Conservation (phyloP, 2,888 invertebrate species). For the Asteroscopus sphinx region DNA sequence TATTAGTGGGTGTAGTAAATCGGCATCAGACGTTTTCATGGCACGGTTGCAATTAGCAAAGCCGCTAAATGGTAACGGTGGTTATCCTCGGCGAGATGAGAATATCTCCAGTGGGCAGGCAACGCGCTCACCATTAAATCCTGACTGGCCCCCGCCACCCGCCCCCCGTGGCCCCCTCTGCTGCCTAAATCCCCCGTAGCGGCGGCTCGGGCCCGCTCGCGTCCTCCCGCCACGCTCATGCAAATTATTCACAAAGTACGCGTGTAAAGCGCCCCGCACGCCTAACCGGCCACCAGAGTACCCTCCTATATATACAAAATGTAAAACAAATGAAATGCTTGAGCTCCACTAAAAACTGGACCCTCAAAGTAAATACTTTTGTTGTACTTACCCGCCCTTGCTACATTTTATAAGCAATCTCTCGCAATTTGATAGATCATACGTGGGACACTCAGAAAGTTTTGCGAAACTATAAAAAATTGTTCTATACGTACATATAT, state of each 20-base stretch:
- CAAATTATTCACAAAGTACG: slow-evolving; percentile 82
- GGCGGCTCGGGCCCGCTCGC: slow-evolving; percentile 38
- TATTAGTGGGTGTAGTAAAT: slow-evolving; percentile 39
- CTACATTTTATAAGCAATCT: slow-evolving; percentile 27
- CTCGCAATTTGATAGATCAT: slow-evolving; percentile 23
- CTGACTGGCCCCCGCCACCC: slow-evolving; percentile 56
- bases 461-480: too few relatives aligned
- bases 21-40: slow-evolving; percentile 60
- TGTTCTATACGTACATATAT: too few relatives aligned
- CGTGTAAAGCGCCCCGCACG: slow-evolving; percentile 72
- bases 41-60: slow-evolving; percentile 68
- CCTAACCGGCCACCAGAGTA: slow-evolving; percentile 73
- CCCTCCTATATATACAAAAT: slow-evolving; percentile 65
- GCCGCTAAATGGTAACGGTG: slow-evolving; percentile 71
- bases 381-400: slow-evolving; percentile 24
- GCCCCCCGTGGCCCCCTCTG: slow-evolving; percentile 48
- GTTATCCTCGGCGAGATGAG: slow-evolving; percentile 72
- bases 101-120: slow-evolving; percentile 74
- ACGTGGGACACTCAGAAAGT: too few relatives aligned
- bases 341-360: slow-evolving; percentile 52
- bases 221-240: slow-evolving; percentile 64
- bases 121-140: slow-evolving; percentile 72
- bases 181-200: slow-evolving; percentile 56
- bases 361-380: slow-evolving; percentile 48
- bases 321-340: slow-evolving; percentile 65